Evolutionary conservation across 2,113 vertebrate genomes (phyloP).

Genomic region (Otis tarda): DNA sequence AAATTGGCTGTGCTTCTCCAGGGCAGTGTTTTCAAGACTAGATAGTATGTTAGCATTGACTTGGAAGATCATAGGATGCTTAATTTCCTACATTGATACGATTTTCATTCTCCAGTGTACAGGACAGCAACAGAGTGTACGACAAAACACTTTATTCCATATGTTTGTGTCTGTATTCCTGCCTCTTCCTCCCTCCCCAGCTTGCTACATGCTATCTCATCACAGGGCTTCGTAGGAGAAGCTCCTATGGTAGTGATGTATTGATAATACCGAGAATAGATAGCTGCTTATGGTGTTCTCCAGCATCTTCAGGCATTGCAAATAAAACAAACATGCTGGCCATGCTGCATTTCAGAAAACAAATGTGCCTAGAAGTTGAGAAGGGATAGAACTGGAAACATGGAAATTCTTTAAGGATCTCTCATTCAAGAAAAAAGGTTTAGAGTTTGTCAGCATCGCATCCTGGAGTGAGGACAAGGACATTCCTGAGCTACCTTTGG

Average conservation of each 20-base stretch:
- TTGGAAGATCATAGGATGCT: background rate
- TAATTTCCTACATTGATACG: background rate
- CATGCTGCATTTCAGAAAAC: background rate
- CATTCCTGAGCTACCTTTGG: background rate
- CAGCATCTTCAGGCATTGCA: background rate
- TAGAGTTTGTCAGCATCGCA: background rate
- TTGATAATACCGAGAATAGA: background rate
- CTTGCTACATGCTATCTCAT: background rate
- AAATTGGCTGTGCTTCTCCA: background rate
- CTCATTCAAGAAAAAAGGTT: background rate
- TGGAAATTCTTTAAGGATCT: background rate
- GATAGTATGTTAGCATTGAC: background rate
- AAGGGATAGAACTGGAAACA: background rate
- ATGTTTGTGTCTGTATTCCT: background rate
- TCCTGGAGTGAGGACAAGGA: background rate
- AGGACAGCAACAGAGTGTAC: background rate
- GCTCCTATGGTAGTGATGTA: background rate
- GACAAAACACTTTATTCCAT: background rate
- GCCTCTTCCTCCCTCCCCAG: background rate
- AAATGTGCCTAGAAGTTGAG: background rate
- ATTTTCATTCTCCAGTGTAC: background rate
- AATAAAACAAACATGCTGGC: background rate
- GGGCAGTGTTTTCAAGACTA: background rate
- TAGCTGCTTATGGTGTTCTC: background rate
- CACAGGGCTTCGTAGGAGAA: background rate